Base-by-base conservation (phyloP, 2,797 vertebrate genomes). In the Fringilla coelebs region DNA sequence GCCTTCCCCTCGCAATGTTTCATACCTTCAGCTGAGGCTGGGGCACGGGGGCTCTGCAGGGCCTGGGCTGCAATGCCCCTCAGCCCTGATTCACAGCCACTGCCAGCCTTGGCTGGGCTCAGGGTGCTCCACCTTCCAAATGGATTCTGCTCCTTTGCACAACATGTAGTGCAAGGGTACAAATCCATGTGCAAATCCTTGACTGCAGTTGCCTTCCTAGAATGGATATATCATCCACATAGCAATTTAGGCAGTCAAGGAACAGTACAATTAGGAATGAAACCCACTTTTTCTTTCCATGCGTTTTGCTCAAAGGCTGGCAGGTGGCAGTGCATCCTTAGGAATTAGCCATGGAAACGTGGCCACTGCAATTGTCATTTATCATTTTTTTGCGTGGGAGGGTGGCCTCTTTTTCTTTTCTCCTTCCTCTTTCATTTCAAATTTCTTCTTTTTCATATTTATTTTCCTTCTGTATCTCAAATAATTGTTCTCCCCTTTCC, bases 301-400 rank as follows among this genome's bases (percentile, higher is more conserved):
- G 98, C 49, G 51, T 86, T 98, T 97, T 94, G 79, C 78, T 48
- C 46, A 65, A 87, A 91, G 81, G 81, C 96, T 97, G 97, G 95
- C 96, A 98, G 98, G 96, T 98, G 97, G 98, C 97, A 96, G 96
- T 95, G 93, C 92, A 91, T 93, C 95, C 97, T 94, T 94, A 97
- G 95, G 96, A 98, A 98, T 97, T 76, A 95, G 65, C 58, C 32
- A 32, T 11, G 61, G 51, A 71, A 78, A 22, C 4, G 0, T 24
- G 26, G 19, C 11, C 31, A 6, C 38, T 22, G 49, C 25, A 43
- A 63, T 19, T 52, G 26, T 20, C 21, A 7, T 38, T n/a, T 58
- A 4, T 11, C 9, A 2, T 40, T 62, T 61, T 32, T 36, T 21
- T 21, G 18, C 7, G 6, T 5, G 1, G 7, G 8, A 5, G 3